These are phyloP conservation scores for Lates calcarifer DNA, from an alignment of 2,113 vertebrate genomes.

Conservation along the genomic window DNA sequence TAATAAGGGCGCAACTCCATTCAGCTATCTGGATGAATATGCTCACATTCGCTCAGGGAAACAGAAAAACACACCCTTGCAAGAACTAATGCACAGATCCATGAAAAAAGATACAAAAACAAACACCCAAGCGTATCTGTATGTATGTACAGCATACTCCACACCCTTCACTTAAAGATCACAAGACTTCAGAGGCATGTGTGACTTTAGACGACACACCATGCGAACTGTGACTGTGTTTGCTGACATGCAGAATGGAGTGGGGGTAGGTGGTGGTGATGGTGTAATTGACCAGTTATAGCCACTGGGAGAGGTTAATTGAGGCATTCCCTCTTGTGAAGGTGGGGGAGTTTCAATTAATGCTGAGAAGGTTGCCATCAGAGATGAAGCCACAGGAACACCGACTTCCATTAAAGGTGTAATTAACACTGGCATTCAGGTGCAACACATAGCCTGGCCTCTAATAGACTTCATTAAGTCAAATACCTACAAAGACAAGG, in stretches of 20 bases:
- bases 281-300: slow-evolving; percentile 74
- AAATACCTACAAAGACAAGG: slow-evolving; percentile 22
- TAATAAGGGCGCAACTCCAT: slow-evolving; percentile 42
- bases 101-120: neutral
- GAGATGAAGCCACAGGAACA: slow-evolving; percentile 73
- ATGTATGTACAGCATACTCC: neutral
- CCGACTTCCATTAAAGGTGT: slow-evolving; percentile 73
- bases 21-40: slow-evolving; percentile 21
- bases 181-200: neutral
- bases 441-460: slow-evolving; percentile 52
- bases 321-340: slow-evolving; percentile 70
- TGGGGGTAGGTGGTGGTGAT: neutral
- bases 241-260: slow-evolving; percentile 54
- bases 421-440: slow-evolving; percentile 74
- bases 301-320: slow-evolving; percentile 75
- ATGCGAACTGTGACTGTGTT: slow-evolving; percentile 56
- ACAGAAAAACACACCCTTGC: neutral
- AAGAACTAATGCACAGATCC: neutral
- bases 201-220: slow-evolving; percentile 50
- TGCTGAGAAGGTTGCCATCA: slow-evolving; percentile 72
- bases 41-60: neutral
- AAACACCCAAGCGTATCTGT: slow-evolving; percentile 2
- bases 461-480: slow-evolving; percentile 63
- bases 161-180: slow-evolving; percentile 23
- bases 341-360: slow-evolving; percentile 79